Evolutionary conservation across 2,888 invertebrate genomes (phyloP), one percentile per base, ranked within the genome.

Genomic region (Drosophila multiciliata): DNA sequence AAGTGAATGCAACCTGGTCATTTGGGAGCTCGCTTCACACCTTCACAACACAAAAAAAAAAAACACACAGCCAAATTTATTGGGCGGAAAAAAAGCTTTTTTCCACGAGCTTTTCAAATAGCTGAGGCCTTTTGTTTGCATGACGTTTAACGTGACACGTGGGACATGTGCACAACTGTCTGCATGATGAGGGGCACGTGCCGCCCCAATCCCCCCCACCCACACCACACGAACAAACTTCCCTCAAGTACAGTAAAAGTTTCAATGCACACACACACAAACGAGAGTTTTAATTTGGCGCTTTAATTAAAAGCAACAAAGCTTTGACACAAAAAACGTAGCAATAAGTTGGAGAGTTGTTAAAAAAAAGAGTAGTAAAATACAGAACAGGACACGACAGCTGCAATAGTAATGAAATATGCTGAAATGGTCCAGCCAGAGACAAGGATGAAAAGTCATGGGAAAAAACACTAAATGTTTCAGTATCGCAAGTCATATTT

Each of bases 281-380:
- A 65, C 66, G 80, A 77, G 75, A 75, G 71, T 84, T 87, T 80
- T 85, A 84, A 80, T 88, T 87, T 86, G 66, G 61, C 70, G 70
- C 88, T 83, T 86, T 88, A 84, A 88, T 84, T 88, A 84, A 84
- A 84, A 83, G 86, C 73, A 87, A 75, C 83, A 80, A 87, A 68
- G 57, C 74, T 70, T 70, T 70, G 66, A 64, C 78, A 68, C 42
- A 75, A 76, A 72, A 82, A 75, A 55, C 71, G 69, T 64, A 52
- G 38, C 55, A 75, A 33, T 32, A 12, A 53, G 32, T 57, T 68
- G 50, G 7, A 70, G 49, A 52, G 53, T 66, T 58, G 65, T 52
- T 53, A 58, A 29, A 57, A 54, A 42, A 54, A n/a, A 17, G 1
- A 7, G 1, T 20, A 20, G 17, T 26, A 17, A 1, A 17, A 36